These are phyloP conservation scores for Poeciliopsis paucimaculata DNA, from an alignment of 2,797 vertebrate species.

Conservation along the genomic window DNA sequence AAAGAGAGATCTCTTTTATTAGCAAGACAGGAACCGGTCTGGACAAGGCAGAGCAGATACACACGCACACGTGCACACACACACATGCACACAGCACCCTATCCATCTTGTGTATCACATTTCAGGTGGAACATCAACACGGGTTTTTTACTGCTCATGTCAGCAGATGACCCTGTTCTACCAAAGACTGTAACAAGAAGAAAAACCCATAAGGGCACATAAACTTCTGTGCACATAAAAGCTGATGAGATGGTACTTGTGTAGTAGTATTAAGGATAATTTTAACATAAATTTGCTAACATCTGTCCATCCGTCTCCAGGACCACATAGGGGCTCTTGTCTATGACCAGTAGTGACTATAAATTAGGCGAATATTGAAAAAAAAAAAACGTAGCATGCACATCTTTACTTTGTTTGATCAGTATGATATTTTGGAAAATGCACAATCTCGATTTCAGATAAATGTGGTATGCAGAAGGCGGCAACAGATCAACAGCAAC, in stretches of 20 bases:
- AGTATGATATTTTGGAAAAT: background rate
- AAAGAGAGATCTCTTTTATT: conserved; percentile 82
- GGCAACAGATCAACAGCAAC: conserved; percentile 15
- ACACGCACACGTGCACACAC: conserved; percentile 11
- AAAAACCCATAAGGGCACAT: background rate
- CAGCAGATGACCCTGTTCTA: conserved; percentile 52
- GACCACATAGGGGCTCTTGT: background rate
- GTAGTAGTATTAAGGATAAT: background rate
- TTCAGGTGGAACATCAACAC: conserved; percentile 67
- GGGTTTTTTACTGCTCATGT: conserved; percentile 59
- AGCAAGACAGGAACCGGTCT: conserved; percentile 73
- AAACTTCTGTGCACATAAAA: background rate
- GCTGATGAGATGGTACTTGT: background rate
- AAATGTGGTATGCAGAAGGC: background rate
- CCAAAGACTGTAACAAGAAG: conserved; percentile 34
- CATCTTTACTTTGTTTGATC: background rate
- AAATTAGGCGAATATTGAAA: background rate
- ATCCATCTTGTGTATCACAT: conserved; percentile 57
- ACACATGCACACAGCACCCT: conserved; percentile 13
- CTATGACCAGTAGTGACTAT: background rate
- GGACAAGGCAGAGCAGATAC: conserved; percentile 57
- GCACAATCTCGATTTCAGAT: background rate
- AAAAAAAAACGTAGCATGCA: background rate
- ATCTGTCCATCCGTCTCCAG: background rate
- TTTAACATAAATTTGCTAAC: background rate